Evolutionary conservation across 2,888 invertebrate species (phyloP), one percentile per base, ranked within the genome.

Genomic region (Sinhomidia bicolor): DNA sequence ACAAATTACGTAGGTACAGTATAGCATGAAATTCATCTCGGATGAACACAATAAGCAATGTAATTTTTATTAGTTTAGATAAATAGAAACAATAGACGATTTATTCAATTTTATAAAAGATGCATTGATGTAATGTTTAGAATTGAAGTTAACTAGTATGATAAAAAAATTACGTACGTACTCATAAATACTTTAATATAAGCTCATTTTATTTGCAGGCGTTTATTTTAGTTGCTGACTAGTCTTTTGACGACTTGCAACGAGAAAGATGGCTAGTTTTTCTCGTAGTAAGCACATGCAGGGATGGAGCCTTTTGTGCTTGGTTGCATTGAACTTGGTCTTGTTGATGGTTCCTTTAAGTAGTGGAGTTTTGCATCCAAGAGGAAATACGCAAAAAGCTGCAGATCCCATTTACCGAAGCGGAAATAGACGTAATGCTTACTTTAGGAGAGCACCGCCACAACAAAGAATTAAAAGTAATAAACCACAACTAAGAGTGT

Each of bases 321-420:
- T 62, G 9, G 62, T 85, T n/a, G 9, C 62, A 44, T 60, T 76
- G 76, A 83, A 54, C 83, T 71, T 71, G 44, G 17, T 51, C 10
- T 12, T 57, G 12, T n/a, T 65, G 44, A 14, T n/a, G 17, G 44
- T 68, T 0, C 57, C 71, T 57, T 29, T 57, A 54, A 57, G 14
- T 9, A 71, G n/a, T 23, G 84, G 60, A 7, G 1, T 76, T 10
- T 41, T 83, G 2, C 23, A 26, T 0, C 36, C 23, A 9, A 54
- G 71, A 47, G 84, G 57, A 36, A 9, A 17, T 17, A 29, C 9
- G 10, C 65, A 85, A n/a, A 85, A 68, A 47, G 85, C 85, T 36
- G 78, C 68, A 6, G 85, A 68, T 6, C 68, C 78, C 1, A 26
- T 79, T 14, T 41, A 26, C 7, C 51, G 76, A 20, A 26, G 74